Base-by-base conservation (phyloP, 2,888 invertebrate species). In the Augiades crinisus region DNA sequence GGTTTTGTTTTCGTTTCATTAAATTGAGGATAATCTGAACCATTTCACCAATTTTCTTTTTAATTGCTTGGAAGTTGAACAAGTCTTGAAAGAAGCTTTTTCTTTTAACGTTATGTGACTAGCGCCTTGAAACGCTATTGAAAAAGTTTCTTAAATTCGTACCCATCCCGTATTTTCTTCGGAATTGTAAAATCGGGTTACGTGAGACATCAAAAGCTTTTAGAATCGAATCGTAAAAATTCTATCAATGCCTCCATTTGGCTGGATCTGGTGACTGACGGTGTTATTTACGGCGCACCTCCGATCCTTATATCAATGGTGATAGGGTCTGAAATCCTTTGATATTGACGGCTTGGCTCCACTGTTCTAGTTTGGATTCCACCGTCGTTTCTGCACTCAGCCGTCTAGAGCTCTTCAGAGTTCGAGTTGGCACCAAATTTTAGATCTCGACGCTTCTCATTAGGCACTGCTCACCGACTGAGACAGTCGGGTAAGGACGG, bases 381-480 rank as follows among this genome's bases (percentile, higher is more conserved):
- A 58, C 63, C 64, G 66, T 61, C 67, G 64, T 67, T 75, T 67
- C 65, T 64, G 65, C 67, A 65, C 72, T 75, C 62, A 59, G 31
- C 49, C 47, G 65, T 77, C 70, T 72, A 80, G 75, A 71, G 76
- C 74, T 77, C 80, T 85, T 74, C 68, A 75, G 74, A 81, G 81
- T 85, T 85, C 78, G 86, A 87, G 84, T 83, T 85, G 85, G 86
- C 82, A 81, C 85, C 81, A 79, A 86, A 87, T 87, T 87, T 87
- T 80, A 83, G 84, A 75, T 84, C 76, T 75, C 81, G 75, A 80
- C 81, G 84, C 76, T 83, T 83, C 85, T 86, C 85, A 85, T 87
- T 87, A 87, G 80, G 70, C 73, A 70, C 67, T 71, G 76, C 67
- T 78, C 70, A 67, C 64, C 71, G 72, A 59, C 57, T 61, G 55